Conservation (phyloP, 2,888 invertebrate species). For the Itoplectis maculator region DNA sequence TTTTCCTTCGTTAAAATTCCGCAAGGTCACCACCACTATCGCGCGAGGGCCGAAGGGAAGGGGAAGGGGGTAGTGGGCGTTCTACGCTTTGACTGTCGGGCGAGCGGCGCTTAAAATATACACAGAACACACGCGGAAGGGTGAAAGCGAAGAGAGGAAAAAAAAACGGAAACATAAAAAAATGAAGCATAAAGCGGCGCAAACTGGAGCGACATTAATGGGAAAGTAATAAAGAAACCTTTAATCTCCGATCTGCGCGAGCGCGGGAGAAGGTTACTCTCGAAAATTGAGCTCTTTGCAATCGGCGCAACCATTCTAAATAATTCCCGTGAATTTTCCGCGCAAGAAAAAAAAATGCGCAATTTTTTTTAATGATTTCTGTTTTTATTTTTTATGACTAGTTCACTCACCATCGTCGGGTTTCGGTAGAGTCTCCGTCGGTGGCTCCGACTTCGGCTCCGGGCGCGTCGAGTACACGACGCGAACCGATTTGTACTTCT, state of each 20-base stretch:
- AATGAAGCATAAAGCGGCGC: constrained; percentile 6
- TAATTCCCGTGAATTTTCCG: neutral
- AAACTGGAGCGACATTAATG: constrained; percentile 38
- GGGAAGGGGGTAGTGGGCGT: neutral
- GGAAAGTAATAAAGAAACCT: constrained; percentile 46
- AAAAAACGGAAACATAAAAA: constrained; percentile 5
- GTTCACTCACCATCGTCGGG: neutral
- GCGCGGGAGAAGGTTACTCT: neutral
- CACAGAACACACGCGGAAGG: neutral
- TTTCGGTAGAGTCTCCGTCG: no score
- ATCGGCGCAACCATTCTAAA: neutral
- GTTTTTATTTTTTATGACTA: no score
- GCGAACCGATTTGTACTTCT: neutral
- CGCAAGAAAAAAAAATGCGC: neutral
- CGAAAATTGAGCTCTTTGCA: constrained; percentile 43
- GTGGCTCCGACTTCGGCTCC: neutral
- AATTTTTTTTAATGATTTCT: no score
- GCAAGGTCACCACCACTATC: constrained; percentile 41
- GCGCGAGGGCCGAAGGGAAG: neutral
- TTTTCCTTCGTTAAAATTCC: constrained; percentile 54
- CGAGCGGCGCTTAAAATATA: constrained; percentile 14
- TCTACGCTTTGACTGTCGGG: constrained; percentile 11
- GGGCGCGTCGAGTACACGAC: neutral
- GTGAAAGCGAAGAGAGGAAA: neutral
- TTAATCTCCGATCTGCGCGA: constrained; percentile 37